These are phyloP conservation scores for Augochlorella aurata DNA, from an alignment of 2,888 invertebrate genomes.

Conservation along the genomic window DNA sequence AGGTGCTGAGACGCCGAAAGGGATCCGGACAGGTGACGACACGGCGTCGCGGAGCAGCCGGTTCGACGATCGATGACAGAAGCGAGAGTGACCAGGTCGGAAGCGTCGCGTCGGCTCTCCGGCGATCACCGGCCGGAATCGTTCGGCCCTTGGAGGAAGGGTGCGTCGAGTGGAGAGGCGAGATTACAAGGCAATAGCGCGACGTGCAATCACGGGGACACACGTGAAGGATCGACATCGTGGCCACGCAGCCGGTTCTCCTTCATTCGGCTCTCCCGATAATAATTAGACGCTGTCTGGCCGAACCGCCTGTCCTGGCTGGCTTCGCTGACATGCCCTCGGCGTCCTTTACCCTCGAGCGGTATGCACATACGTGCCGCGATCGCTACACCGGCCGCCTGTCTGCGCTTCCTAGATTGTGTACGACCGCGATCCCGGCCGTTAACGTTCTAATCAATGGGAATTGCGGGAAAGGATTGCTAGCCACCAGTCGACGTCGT, in stretches of 20 bases:
- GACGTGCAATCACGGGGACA: constrained; percentile 76
- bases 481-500: constrained; percentile 15
- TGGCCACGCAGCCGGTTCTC: constrained; percentile 63
- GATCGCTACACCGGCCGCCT: neutral
- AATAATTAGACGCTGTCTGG: constrained; percentile 75
- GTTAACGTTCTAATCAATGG: constrained; percentile 60
- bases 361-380: constrained; percentile 24
- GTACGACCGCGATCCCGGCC: constrained; percentile 54
- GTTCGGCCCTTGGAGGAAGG: constrained; percentile 44
- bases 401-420: neutral
- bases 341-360: constrained; percentile 55
- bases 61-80: constrained; percentile 71
- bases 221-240: constrained; percentile 71
- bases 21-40: constrained; percentile 35
- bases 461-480: constrained; percentile 44
- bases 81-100: constrained; percentile 58
- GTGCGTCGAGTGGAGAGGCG: constrained; percentile 62
- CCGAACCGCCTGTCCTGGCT: constrained; percentile 42
- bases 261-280: constrained; percentile 72
- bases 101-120: neutral
- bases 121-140: constrained; percentile 40
- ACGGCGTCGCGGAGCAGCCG: constrained; percentile 57
- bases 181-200: constrained; percentile 75
- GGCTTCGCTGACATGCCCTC: constrained; percentile 51
- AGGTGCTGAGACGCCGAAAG: constrained; percentile 35